Percentiles rank a stretch among this genome's conserved stretches.
Evolutionary conservation across 2,113 vertebrate species (phyloP).

Genomic region (Oryzias woworae): DNA sequence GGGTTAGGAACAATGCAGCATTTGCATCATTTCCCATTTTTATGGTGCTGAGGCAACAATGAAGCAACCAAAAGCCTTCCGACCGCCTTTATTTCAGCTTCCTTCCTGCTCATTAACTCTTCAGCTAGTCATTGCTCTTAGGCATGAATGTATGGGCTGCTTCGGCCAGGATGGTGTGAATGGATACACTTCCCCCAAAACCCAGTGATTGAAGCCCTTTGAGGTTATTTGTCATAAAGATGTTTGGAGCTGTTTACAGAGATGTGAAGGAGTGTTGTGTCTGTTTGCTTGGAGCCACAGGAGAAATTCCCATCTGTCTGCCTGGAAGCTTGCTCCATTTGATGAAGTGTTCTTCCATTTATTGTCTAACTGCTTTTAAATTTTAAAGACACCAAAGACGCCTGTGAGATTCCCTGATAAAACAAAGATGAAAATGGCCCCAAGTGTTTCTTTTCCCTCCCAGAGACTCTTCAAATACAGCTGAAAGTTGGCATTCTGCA

Average conservation of each 20-base stretch:
- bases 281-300: not conserved
- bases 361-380: constrained; percentile 26
- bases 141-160: constrained; percentile 33
- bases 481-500: constrained; percentile 26
- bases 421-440: not conserved
- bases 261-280: constrained; percentile 8
- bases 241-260: constrained; percentile 21
- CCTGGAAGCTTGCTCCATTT: constrained; percentile 7
- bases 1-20: constrained; percentile 24
- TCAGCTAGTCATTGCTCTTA: constrained; percentile 49
- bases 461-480: constrained; percentile 7
- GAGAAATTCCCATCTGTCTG: constrained; percentile 21
- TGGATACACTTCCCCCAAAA: constrained; percentile 6
- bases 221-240: constrained; percentile 15
- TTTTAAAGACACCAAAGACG: constrained; percentile 19
- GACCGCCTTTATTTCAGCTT: constrained; percentile 49
- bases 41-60: constrained; percentile 27
- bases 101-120: constrained; percentile 58
- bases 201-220: constrained; percentile 19
- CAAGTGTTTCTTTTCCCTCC: not conserved
- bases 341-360: constrained; percentile 48
- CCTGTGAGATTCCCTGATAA: not conserved
- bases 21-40: constrained; percentile 13
- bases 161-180: constrained; percentile 15
- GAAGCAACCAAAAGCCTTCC: constrained; percentile 45